Evolutionary conservation across 1,140 invertebrate species (phyloP), one percentile per base, ranked within the genome.

Genomic region (Drosophila subobscura): DNA sequence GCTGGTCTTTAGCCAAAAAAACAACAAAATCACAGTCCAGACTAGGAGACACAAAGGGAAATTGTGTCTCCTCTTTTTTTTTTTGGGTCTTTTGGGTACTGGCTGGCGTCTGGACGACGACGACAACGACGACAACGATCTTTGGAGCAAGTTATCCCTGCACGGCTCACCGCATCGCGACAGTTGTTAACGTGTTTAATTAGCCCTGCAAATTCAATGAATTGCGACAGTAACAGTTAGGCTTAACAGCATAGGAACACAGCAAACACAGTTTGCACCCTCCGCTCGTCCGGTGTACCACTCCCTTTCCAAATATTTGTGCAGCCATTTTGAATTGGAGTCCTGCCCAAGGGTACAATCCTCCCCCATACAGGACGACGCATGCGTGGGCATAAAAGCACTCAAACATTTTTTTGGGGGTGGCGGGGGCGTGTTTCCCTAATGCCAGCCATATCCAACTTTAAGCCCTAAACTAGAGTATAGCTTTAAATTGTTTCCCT

Each of bases 131-230:
- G 74, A 66, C 68, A 67, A 77, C 72, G 77, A 83, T 78, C 79
- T 80, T 37, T 73, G 52, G 72, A 77, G 73, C 66, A 81, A 81
- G 77, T 81, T 85, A 86, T 86, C 81, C 83, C 83, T 88, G 83
- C 74, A 81, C 74, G 81, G 60, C 64, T 86, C 73, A 86, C 56
- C 65, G 81, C 64, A 74, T 86, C 83, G 83, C 81, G 81, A 86
- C 81, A 86, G 81, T 86, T 86, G 81, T 86, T 86, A 86, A 86
- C 81, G 81, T 86, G 81, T 88, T 88, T 86, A 86, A 86, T 86
- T 86, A 86, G 81, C 83, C 81, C 81, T 86, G 83, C 81, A 81
- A 86, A 86, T 71, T 86, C 81, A 86, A 86, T 86, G 81, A 88
- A 86, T 86, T 86, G 81, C 81, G 81, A 86, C 81, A 86, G 81